Evolutionary conservation across 2,113 vertebrate species (phyloP).

Genomic region (Lonchura striata): DNA sequence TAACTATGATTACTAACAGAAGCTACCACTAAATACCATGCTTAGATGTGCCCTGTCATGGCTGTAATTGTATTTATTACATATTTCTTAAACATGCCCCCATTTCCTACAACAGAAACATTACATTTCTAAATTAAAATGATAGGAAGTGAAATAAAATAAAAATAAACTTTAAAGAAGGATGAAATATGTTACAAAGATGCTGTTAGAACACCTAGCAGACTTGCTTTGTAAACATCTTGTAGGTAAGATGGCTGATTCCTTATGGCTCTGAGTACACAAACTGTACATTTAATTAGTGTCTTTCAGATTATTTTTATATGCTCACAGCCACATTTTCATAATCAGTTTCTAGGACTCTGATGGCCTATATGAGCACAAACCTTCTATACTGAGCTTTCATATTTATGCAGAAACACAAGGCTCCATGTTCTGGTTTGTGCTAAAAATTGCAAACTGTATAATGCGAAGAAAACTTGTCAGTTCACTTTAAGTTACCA

Average conservation of each 20-base stretch:
- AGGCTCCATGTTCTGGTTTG: not conserved
- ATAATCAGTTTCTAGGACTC: not conserved
- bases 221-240: not conserved
- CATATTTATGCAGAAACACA: not conserved
- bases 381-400: not conserved
- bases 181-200: not conserved
- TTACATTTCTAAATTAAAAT: not conserved
- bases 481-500: not conserved
- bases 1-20: not conserved
- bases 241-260: not conserved
- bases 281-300: not conserved
- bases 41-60: not conserved
- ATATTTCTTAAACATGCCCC: not conserved
- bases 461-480: not conserved
- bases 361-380: not conserved
- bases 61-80: not conserved
- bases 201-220: not conserved
- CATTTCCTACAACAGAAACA: not conserved
- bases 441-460: not conserved
- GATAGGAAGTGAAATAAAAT: not conserved
- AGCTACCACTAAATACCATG: not conserved
- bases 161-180: not conserved
- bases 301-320: not conserved
- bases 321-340: not conserved
- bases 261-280: not conserved